Conservation (phyloP, 2,113 vertebrate genomes). For the Anoura caudifer region DNA sequence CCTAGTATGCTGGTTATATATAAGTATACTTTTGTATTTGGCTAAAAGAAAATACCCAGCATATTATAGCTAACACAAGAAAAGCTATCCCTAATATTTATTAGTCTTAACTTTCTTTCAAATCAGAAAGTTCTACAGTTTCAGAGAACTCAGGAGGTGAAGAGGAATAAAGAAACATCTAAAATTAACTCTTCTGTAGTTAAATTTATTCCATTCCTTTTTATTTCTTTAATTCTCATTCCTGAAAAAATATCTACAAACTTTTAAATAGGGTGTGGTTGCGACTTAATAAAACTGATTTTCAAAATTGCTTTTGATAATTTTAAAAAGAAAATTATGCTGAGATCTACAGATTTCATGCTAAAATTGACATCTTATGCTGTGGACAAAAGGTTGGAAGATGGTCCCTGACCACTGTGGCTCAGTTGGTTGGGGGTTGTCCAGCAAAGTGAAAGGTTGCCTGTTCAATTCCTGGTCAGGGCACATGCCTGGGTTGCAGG, state of each 20-base stretch:
- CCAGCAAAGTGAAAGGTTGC: too few species aligned
- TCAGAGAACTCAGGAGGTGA: not conserved
- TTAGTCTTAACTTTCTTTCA: not conserved
- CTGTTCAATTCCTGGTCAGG: too few species aligned
- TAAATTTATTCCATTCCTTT: not conserved
- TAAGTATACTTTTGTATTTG: not conserved
- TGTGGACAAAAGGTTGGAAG: not conserved
- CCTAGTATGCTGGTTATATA: not conserved
- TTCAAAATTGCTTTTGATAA: not conserved
- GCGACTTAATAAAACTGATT: not conserved
- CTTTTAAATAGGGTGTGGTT: not conserved
- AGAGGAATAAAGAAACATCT: not conserved
- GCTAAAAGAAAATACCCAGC: not conserved
- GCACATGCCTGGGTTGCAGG: too few species aligned
- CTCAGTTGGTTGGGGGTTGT: too few species aligned
- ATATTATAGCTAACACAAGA: constrained; percentile 2
- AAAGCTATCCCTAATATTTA: not conserved
- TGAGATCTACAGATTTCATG: not conserved
- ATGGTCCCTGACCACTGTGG: not conserved
- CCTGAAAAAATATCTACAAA: not conserved
- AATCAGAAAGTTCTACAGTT: not conserved
- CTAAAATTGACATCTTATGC: not conserved
- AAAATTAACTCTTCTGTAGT: not conserved
- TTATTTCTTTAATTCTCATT: not conserved
- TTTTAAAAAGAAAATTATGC: not conserved